Evolutionary conservation across 2,888 invertebrate species (phyloP).

Genomic region (Cactoblastis cactorum): DNA sequence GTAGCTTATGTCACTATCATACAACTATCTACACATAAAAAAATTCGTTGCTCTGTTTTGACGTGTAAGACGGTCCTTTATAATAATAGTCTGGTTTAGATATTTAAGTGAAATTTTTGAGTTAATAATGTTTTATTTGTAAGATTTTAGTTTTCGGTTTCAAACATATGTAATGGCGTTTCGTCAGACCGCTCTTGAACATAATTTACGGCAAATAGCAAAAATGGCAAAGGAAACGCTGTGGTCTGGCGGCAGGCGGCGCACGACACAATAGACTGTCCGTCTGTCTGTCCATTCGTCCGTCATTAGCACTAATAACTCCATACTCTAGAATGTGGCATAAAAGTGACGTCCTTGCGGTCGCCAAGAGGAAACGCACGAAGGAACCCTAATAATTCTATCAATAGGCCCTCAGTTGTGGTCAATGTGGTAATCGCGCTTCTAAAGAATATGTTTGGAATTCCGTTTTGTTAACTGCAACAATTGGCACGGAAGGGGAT

Average conservation of each 20-base stretch:
- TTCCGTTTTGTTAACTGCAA: constrained; percentile 33
- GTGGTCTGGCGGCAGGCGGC: constrained; percentile 40
- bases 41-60: too few relatives aligned
- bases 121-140: too few relatives aligned
- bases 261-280: constrained; percentile 41
- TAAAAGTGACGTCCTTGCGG: constrained; percentile 58
- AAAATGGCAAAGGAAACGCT: constrained; percentile 47
- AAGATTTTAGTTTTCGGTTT: too few relatives aligned
- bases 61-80: too few relatives aligned
- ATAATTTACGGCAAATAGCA: constrained; percentile 16
- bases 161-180: background rate
- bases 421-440: constrained; percentile 57
- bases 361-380: constrained; percentile 50
- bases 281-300: constrained; percentile 44
- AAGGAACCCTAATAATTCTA: constrained; percentile 61
- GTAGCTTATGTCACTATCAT: too few relatives aligned
- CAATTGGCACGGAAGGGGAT: constrained; percentile 43
- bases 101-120: too few relatives aligned
- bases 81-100: too few relatives aligned
- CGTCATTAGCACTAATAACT: constrained; percentile 71
- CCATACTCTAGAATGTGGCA: constrained; percentile 53
- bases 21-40: too few relatives aligned
- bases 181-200: background rate
- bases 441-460: constrained; percentile 52
- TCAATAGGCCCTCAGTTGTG: constrained; percentile 65